Conservation (phyloP, 2,113 vertebrate genomes). For the Spilogale gracilis region DNA sequence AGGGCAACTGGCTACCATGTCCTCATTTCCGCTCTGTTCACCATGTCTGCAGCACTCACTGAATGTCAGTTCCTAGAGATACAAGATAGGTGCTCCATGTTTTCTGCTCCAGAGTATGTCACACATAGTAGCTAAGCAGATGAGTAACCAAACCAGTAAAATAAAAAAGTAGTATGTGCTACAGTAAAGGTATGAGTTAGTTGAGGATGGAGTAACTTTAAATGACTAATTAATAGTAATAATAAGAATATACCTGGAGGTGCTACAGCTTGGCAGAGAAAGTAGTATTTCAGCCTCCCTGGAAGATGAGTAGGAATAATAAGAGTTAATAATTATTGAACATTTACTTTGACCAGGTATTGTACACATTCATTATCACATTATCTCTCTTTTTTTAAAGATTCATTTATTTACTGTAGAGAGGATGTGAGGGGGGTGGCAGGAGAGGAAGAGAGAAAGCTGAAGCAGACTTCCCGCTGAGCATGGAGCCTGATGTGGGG, state of each 20-base stretch:
- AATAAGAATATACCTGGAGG: conserved; percentile 51
- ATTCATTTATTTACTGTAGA: neutral
- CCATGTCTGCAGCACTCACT: neutral
- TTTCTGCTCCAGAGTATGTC: conserved; percentile 5
- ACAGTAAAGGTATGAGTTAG: conserved; percentile 44
- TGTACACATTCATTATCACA: neutral
- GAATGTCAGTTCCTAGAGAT: neutral
- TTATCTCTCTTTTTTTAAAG: neutral
- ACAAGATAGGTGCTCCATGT: neutral
- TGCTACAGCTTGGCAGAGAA: conserved; percentile 27
- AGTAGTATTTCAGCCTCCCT: conserved; percentile 23
- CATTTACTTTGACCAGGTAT: neutral
- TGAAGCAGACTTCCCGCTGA: neutral
- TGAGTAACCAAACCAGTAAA: conserved; percentile 62
- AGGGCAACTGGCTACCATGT: neutral
- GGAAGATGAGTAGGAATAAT: conserved; percentile 34
- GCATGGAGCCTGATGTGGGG: neutral
- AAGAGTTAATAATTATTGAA: conserved; percentile 38
- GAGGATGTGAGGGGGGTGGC: neutral
- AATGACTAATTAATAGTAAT: conserved; percentile 56
- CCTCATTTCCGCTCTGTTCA: neutral
- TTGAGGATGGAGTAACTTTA: conserved; percentile 53
- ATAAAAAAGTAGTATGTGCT: conserved; percentile 45
- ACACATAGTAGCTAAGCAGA: neutral
- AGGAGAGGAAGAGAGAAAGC: neutral